Conservation (phyloP, 2,797 vertebrate species). For the Coracias cyanogaster region DNA sequence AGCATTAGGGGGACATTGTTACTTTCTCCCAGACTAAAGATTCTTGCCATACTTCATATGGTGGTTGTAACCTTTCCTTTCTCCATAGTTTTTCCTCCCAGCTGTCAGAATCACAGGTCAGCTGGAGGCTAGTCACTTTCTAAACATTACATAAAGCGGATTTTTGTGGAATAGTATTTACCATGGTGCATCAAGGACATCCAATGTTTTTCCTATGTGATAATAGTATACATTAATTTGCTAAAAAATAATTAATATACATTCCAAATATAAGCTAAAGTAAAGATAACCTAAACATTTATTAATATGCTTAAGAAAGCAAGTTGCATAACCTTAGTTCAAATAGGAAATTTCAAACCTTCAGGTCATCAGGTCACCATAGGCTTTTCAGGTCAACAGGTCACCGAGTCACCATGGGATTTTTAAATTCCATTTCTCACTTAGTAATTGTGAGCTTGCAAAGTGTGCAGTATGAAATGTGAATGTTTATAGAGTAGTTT, state of each 20-base stretch:
- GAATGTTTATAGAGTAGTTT: not conserved
- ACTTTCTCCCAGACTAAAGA: not conserved
- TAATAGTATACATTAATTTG: not conserved
- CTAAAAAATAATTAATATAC: not conserved
- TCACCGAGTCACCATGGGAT: not conserved
- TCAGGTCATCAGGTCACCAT: not conserved
- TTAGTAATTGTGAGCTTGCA: not conserved
- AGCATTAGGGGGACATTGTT: not conserved
- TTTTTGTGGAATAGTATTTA: not conserved
- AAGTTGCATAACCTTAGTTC: not conserved
- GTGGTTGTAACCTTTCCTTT: not conserved
- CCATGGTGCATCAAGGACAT: not conserved
- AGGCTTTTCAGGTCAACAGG: not conserved
- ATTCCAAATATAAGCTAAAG: not conserved
- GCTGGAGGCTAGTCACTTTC: not conserved
- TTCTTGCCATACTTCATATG: not conserved
- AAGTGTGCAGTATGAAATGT: not conserved
- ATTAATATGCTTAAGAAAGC: not conserved
- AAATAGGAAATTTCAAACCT: not conserved
- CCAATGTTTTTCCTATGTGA: not conserved
- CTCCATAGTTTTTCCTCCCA: not conserved
- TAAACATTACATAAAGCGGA: not conserved
- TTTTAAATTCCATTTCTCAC: conserved; percentile 36
- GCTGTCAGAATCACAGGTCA: not conserved
- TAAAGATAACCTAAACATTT: not conserved